A percentile compares a stretch with the other conserved stretches of the same genome.
These are phyloP conservation scores for Ctenopoma kingsleyae DNA, from an alignment of 2,797 vertebrate species.

Conservation along the genomic window DNA sequence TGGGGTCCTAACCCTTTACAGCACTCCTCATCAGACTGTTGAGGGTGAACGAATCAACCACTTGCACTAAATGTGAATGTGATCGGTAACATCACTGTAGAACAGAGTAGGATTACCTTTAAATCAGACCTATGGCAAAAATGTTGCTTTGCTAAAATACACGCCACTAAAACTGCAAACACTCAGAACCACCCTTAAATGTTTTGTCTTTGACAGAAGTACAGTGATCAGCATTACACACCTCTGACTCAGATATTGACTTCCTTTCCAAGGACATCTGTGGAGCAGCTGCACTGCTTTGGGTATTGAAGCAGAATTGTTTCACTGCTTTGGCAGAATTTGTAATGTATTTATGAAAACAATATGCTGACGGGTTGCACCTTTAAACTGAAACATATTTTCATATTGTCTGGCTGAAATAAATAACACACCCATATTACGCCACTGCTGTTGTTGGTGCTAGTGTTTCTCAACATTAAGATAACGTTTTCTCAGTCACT, in stretches of 20 bases:
- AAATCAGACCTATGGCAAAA: slow-evolving; percentile 14
- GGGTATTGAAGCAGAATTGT: slow-evolving; percentile 10
- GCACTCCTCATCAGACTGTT: too few relatives aligned
- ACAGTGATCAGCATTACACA: neutral
- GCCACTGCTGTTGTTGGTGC: neutral
- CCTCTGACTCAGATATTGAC: slow-evolving; percentile 13
- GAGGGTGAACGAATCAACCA: too few relatives aligned
- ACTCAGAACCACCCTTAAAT: slow-evolving; percentile 2
- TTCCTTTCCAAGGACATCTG: slow-evolving; percentile 35
- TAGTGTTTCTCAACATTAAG: slow-evolving; percentile 1
- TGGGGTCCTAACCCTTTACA: too few relatives aligned
- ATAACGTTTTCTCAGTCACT: neutral
- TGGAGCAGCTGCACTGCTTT: slow-evolving; percentile 4
- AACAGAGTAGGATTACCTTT: slow-evolving; percentile 1
- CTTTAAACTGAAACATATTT: slow-evolving; percentile 1
- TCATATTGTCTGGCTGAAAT: neutral
- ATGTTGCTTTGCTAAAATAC: neutral
- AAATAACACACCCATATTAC: neutral
- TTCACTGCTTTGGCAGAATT: slow-evolving; percentile 8
- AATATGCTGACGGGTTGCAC: neutral
- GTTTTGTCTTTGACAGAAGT: slow-evolving; percentile 24
- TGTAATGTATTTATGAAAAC: neutral
- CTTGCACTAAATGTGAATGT: too few relatives aligned
- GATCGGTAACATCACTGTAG: too few relatives aligned
- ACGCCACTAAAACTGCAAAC: neutral